Evolutionary conservation across 2,888 invertebrate species (phyloP), one percentile per base, ranked within the genome.

Genomic region (Drosophila birchii): DNA sequence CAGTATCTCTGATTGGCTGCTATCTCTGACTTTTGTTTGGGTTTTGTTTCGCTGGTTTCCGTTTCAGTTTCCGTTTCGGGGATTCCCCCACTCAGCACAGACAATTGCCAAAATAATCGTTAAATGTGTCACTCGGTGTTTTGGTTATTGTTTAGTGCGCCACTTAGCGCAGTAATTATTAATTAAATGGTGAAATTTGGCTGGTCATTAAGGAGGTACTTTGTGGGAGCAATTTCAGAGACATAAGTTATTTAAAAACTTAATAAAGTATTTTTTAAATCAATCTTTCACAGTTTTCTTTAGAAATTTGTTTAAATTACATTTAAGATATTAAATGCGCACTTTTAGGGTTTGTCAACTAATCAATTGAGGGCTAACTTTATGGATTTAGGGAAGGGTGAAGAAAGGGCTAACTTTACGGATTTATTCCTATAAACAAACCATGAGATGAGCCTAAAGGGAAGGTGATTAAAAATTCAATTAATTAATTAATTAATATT

Each of bases 71-170:
- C 34, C 34, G 43, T 18, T 36, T 36, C 1, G 47, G 72, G 72
- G 63, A 63, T 34, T 63, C 38, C 71, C 72, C 49, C n/a, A 26
- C 14, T 38, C 53, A 54, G 20, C 20, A 14, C 14, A n/a, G 45
- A 62, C 45, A 45, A 39, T n/a, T 38, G 23, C 29, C 29, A 39
- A 38, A 47, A 32, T 32, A 12, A 49, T 36, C 49, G 29, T 51
- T 29, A 44, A 39, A 60, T 32, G 32, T 49, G 47, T 41, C 41
- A 51, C 44, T 60, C 14, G 12, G 41, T 47, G 26, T 32, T 16
- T 53, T 5, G 51, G 51, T 51, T 51, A 51, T 36, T 51, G 51
- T 34, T 51, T 51, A 51, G 16, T 36, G 51, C 20, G 34, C 9
- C 51, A 51, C 51, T 51, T 36, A 20, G 34, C 34, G 16, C 34